A percentile compares a stretch with the other conserved stretches of the same genome.
phyloP scores from a whole-genome alignment of 2,797 vertebrate genomes.

The Spea hammondii region DNA sequence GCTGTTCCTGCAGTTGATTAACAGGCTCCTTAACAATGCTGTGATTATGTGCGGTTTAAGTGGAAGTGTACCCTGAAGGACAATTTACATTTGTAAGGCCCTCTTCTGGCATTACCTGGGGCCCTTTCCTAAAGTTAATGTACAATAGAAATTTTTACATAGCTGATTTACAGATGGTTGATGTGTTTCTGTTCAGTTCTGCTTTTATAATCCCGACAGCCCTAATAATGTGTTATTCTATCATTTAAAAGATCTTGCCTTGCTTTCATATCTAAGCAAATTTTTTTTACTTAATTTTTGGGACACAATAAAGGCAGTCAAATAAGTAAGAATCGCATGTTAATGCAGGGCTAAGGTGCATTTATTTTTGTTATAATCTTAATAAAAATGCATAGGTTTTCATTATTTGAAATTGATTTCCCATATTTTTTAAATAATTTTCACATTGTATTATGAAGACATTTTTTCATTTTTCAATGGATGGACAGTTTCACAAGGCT shows the following conservation, averaged over 20 bases:
- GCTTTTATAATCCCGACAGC: conserved; percentile 32
- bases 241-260: conserved; percentile 31
- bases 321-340: not conserved
- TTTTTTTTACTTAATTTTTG: conserved; percentile 19
- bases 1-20: conserved; percentile 9
- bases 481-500: no score
- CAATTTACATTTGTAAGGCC: conserved; percentile 6
- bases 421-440: no score
- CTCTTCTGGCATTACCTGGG: conserved; percentile 15
- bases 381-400: no score
- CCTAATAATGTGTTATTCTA: conserved; percentile 43
- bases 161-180: conserved; percentile 44
- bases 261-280: conserved; percentile 19
- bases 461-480: no score
- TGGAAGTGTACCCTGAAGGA: conserved; percentile 19
- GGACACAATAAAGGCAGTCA: conserved; percentile 1
- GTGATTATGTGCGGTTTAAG: conserved; percentile 16
- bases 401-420: no score
- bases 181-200: conserved; percentile 15
- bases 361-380: no score
- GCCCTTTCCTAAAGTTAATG: conserved; percentile 25
- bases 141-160: conserved; percentile 34
- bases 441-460: no score
- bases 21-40: conserved; percentile 1
- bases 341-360: no score